A percentile compares a stretch with the other conserved stretches of the same genome.
Evolutionary conservation across 2,797 vertebrate genomes (phyloP).

Genomic region (Parambassis ranga): DNA sequence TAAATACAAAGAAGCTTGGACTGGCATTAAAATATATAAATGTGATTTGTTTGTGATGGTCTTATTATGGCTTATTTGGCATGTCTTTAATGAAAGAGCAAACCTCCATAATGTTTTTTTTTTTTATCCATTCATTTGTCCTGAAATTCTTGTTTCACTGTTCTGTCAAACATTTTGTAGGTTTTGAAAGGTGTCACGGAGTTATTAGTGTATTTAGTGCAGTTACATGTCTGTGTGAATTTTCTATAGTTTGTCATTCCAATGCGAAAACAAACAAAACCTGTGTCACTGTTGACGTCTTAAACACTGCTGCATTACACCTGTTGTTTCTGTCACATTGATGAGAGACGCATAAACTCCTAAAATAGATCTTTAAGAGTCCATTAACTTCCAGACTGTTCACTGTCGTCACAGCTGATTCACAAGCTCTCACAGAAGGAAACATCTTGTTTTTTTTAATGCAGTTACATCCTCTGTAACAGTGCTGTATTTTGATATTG

Average conservation of each 20-base stretch:
- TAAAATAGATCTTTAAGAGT: slow-evolving; percentile 18
- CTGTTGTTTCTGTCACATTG: slow-evolving; percentile 14
- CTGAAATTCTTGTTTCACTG: background rate
- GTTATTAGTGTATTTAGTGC: too few relatives aligned
- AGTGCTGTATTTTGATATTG: background rate
- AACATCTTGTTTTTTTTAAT: too few relatives aligned
- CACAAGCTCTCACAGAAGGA: background rate
- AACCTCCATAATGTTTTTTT: too few relatives aligned
- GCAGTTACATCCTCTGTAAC: background rate
- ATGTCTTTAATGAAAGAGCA: too few relatives aligned
- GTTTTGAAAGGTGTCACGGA: background rate
- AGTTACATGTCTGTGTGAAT: slow-evolving; percentile 21
- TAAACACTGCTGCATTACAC: slow-evolving; percentile 1
- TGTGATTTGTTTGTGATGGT: too few relatives aligned
- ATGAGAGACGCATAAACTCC: slow-evolving; percentile 40
- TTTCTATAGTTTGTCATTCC: background rate
- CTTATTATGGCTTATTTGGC: too few relatives aligned
- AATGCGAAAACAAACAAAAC: slow-evolving; percentile 30
- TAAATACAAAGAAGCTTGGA: too few relatives aligned
- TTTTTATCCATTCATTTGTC: background rate
- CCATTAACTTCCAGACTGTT: background rate
- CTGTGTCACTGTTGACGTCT: slow-evolving; percentile 11
- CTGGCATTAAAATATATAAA: too few relatives aligned
- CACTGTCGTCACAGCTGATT: slow-evolving; percentile 7
- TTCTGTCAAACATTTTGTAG: background rate